phyloP scores from a whole-genome alignment of 1,140 invertebrate species.

The Mesaphorura yosii region DNA sequence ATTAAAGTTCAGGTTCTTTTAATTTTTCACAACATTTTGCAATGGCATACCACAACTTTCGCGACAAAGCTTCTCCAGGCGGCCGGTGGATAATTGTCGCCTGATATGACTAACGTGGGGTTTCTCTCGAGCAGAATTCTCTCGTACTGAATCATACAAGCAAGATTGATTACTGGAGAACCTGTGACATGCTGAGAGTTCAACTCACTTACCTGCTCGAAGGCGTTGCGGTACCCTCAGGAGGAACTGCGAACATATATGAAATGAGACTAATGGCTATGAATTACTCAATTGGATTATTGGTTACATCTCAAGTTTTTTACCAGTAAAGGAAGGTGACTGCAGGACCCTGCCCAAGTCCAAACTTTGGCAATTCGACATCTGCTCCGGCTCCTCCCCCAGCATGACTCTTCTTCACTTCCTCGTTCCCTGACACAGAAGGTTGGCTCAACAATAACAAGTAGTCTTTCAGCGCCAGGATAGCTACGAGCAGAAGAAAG shows the following conservation, averaged over 20 bases:
- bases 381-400: neutral
- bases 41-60: constrained; percentile 60
- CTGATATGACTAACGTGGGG: constrained; percentile 77
- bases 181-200: too few relatives aligned
- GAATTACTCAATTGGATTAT: too few relatives aligned
- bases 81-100: constrained; percentile 86
- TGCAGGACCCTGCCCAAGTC: constrained; percentile 34
- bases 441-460: neutral
- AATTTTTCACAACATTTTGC: neutral
- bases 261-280: neutral
- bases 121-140: constrained; percentile 78
- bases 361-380: neutral
- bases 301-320: constrained; percentile 14
- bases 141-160: too few relatives aligned
- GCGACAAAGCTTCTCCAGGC: constrained; percentile 61
- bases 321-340: constrained; percentile 44
- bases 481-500: neutral
- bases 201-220: too few relatives aligned
- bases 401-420: neutral
- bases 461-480: neutral
- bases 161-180: too few relatives aligned
- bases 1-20: neutral
- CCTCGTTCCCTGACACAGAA: neutral
- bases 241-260: constrained; percentile 4
- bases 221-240: constrained; percentile 71